These are phyloP conservation scores for Lasiommata megera DNA, from an alignment of 2,888 invertebrate species.

Conservation along the genomic window DNA sequence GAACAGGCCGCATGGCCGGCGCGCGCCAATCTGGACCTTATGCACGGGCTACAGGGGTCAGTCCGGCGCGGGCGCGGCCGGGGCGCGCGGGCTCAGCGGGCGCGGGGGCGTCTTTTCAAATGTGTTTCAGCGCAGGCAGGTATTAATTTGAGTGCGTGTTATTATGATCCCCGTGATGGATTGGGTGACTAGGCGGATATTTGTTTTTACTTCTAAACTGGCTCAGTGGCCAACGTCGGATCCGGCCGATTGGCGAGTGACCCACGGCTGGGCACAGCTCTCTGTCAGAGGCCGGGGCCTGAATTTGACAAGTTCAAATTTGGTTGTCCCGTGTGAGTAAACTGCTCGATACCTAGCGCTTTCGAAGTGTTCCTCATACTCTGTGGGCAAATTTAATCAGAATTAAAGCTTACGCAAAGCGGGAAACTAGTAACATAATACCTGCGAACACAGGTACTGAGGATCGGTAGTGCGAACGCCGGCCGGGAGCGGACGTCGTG, in stretches of 20 bases:
- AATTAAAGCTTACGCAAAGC: no score
- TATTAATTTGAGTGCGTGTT: conserved; percentile 74
- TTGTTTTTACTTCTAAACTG: conserved; percentile 47
- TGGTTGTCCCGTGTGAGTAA: no score
- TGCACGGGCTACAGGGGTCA: neutral
- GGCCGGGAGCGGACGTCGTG: neutral
- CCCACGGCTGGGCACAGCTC: neutral
- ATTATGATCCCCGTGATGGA: conserved; percentile 76
- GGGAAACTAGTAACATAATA: no score
- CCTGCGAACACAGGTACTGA: no score
- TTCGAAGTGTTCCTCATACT: no score
- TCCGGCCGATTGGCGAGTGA: conserved; percentile 4
- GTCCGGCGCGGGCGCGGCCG: neutral
- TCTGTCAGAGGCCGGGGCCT: no score
- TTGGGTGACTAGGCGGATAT: conserved; percentile 68
- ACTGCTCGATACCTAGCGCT: no score
- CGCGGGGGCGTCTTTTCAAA: conserved; percentile 53
- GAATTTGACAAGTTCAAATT: no score
- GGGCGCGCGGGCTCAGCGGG: conserved; percentile 34
- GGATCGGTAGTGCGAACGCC: no score
- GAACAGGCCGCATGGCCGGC: neutral
- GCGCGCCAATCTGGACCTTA: conserved; percentile 4
- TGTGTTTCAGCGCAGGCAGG: conserved; percentile 67
- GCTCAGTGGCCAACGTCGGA: conserved; percentile 41
- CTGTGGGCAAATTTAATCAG: no score